Base-by-base conservation (phyloP, 2,888 invertebrate species). In the Ceramica pisi region DNA sequence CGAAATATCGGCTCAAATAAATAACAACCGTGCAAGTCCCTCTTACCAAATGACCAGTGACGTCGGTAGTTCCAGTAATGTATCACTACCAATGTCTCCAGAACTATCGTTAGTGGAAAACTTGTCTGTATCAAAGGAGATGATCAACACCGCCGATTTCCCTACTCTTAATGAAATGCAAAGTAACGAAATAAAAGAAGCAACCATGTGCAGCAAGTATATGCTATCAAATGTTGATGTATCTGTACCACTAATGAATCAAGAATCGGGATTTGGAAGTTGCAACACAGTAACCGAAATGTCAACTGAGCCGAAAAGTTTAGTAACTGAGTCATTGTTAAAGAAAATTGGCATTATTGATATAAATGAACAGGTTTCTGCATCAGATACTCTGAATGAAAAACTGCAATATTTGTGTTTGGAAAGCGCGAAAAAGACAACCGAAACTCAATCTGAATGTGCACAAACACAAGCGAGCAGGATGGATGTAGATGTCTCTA, bases 81-180 rank as follows among this genome's bases (percentile, higher is more conserved):
- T 93, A 0, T 93, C 95, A 2, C 80, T 94, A 26, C 95, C 95
- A 0, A 77, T 90, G 38, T 96, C 95, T 23, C 95, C 95, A 5
- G 95, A 94, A 81, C 78, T 96, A 51, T 95, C 95, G 6, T 87
- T 95, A 14, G 95, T 95, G 6, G 95, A 95, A 89, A 94, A 93
- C 70, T 82, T 96, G 70, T 92, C 94, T 3, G 67, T 95, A 7
- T 91, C 85, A 60, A 92, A 91, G 84, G 92, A 91, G 44, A 71
- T 89, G 9, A 72, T 93, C 8, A 84, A 75, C 26, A 53, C 81
- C 8, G 86, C 85, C 19, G 74, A 85, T n/a, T 72, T 79, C 51
- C 89, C 90, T 0, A 90, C 86, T 60, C 65, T 92, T 35, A 91
- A 92, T 80, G 90, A 92, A 83, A 85, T 78, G 0, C 87, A 88